Conservation (phyloP, 2,113 vertebrate genomes). For the Galemys pyrenaicus region DNA sequence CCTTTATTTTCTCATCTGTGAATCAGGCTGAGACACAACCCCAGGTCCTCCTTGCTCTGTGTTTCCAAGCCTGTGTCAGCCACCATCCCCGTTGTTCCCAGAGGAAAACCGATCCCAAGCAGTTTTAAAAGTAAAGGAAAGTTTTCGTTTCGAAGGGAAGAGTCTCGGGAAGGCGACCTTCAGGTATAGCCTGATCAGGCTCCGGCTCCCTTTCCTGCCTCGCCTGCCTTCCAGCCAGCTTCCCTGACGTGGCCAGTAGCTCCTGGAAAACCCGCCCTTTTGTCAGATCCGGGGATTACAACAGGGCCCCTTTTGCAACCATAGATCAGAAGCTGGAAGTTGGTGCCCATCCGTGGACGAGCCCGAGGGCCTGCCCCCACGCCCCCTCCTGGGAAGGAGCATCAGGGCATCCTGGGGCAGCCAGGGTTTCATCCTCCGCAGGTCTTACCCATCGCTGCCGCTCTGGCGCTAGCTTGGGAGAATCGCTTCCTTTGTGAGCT, state of each 20-base stretch:
- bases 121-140: background rate
- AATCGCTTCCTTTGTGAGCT: background rate
- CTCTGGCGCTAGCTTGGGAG: background rate
- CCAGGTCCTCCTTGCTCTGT: background rate
- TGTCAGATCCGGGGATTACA: background rate
- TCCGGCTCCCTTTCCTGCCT: background rate
- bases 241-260: background rate
- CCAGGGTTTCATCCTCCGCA: background rate
- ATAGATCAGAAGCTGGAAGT: background rate
- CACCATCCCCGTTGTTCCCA: background rate
- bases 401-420: background rate
- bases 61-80: background rate
- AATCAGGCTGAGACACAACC: background rate
- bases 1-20: slow-evolving; percentile 1
- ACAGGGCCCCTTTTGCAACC: background rate
- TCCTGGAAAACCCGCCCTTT: background rate
- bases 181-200: background rate
- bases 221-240: background rate
- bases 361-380: background rate
- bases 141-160: background rate
- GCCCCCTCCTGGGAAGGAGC: background rate
- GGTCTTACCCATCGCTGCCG: background rate
- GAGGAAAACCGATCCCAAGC: background rate
- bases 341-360: background rate
- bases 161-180: background rate